Conservation (phyloP, 2,797 vertebrate species). For the Enteromius viviparus region DNA sequence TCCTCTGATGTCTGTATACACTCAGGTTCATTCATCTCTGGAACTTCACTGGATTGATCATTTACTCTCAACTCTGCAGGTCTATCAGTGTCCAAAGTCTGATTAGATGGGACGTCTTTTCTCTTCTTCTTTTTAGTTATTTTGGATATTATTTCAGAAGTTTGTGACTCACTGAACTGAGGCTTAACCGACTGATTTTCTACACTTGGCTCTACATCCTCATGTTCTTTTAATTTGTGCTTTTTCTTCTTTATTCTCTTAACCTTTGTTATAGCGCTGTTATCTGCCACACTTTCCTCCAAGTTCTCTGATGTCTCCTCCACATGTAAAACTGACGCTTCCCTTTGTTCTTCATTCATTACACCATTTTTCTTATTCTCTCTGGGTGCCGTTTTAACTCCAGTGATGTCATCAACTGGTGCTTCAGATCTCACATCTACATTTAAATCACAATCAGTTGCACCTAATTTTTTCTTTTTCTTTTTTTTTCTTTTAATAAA, state of each 20-base stretch:
- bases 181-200: neutral
- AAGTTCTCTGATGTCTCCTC: neutral
- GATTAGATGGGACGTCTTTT: neutral
- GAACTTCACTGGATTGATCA: neutral
- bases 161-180: neutral
- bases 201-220: neutral
- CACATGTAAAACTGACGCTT: neutral
- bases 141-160: neutral
- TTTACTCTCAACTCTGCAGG: neutral
- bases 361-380: neutral
- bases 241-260: constrained; percentile 30
- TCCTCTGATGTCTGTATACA: neutral
- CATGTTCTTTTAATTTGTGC: neutral
- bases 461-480: neutral
- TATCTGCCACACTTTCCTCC: neutral
- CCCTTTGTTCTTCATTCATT: neutral
- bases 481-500: constrained; percentile 37
- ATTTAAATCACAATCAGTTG: neutral
- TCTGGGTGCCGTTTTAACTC: neutral
- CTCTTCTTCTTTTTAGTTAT: constrained; percentile 23
- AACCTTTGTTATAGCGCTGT: neutral
- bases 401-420: neutral
- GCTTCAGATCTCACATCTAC: neutral
- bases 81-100: neutral
- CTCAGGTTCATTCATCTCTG: neutral